Base-by-base conservation (phyloP, 2,888 invertebrate species). In the Rotaria macrura region DNA sequence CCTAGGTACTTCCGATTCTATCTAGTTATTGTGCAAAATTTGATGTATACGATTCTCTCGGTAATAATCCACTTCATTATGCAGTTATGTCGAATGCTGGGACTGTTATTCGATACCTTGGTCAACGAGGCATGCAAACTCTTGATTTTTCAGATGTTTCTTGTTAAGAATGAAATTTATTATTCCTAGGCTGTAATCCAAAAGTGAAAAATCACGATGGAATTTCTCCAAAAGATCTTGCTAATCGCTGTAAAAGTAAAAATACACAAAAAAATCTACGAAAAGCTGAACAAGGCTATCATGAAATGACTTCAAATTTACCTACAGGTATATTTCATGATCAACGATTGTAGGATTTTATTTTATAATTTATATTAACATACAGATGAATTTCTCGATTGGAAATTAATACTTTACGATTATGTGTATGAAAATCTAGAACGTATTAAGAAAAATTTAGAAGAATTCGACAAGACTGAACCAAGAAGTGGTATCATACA, bases 181-280 rank as follows among this genome's bases (percentile, higher is more conserved):
- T 57, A 57, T 57, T 25, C 25, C 3, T 12, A 91, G 91, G 91
- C 54, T 90, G 90, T 87, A 91, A 91, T 87, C 90, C 91, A n/a
- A 91, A 91, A 87, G 88, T 89, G 55, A 91, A 91, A 88, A 91
- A 91, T 87, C 88, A 88, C 85, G 90, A 90, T 84, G 91, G 91
- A 5, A 87, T 89, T 55, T 88, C 89, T 29, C 89, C 90, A 20
- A 89, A 88, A 87, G 84, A 87, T 9, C 87, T 91, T 40, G 91
- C 91, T n/a, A 90, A 91, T 87, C 90, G 90, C 40, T 88, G 87
- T 84, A 90, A 89, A 9, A 88, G 89, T 87, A 91, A 90, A 87
- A 90, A 90, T 52, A 89, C 90, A 4, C 87, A 88, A n/a, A 91
- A 90, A 87, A 91, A 91, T 87, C 88, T 89, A 49, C 87, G 89